phyloP scores from a whole-genome alignment of 2,797 vertebrate species.

The Synanceia verrucosa region DNA sequence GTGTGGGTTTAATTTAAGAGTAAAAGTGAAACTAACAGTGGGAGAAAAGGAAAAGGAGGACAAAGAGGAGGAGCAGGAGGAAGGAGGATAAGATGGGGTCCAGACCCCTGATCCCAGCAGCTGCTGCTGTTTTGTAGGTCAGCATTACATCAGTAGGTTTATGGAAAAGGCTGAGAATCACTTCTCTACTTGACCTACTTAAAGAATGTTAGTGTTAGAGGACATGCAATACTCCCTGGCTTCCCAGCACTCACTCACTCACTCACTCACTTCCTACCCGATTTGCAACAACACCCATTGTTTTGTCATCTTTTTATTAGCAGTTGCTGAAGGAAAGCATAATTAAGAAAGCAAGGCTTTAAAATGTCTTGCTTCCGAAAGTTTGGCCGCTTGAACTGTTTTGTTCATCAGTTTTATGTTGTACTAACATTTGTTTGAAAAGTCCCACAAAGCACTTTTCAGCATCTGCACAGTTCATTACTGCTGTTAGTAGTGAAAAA shows the following conservation, averaged over 20 bases:
- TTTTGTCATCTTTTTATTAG: constrained; percentile 69
- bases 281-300: constrained; percentile 49
- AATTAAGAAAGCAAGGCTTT: constrained; percentile 47
- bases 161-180: constrained; percentile 75
- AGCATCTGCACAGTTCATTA: not conserved
- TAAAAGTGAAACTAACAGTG: not conserved
- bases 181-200: constrained; percentile 79
- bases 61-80: constrained; percentile 3
- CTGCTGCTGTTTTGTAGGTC: constrained; percentile 79
- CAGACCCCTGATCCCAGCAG: constrained; percentile 68
- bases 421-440: constrained; percentile 4
- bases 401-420: constrained; percentile 17
- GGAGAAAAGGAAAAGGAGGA: constrained; percentile 1
- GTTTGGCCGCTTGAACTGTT: constrained; percentile 16
- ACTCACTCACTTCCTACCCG: constrained; percentile 60
- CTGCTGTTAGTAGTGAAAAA: constrained; percentile 10
- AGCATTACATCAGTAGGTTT: constrained; percentile 79
- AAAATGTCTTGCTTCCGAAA: constrained; percentile 24
- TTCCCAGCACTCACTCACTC: constrained; percentile 66
- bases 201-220: constrained; percentile 75
- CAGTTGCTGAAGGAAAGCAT: constrained; percentile 61
- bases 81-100: constrained; percentile 42
- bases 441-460: not conserved
- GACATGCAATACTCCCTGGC: constrained; percentile 70
- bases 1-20: not conserved